Conservation (phyloP, 2,888 invertebrate genomes). For the Coronaproctus castanopsis region DNA sequence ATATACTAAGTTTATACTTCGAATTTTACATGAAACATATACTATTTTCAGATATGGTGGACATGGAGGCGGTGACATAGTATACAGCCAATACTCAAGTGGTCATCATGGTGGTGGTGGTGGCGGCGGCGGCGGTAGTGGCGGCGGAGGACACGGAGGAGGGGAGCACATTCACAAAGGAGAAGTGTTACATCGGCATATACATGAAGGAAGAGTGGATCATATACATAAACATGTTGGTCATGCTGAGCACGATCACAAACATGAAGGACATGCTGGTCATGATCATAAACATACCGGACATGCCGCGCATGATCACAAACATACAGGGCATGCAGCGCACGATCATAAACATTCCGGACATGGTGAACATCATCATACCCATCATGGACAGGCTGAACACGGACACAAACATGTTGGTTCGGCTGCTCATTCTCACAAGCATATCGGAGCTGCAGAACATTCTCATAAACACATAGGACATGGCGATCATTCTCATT, state of each 20-base stretch:
- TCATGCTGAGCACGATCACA: slow-evolving; percentile 21
- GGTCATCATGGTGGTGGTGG: slow-evolving; percentile 9
- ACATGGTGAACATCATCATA: slow-evolving; percentile 28
- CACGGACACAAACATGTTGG: slow-evolving; percentile 30
- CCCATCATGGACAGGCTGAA: slow-evolving; percentile 24
- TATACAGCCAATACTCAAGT: slow-evolving; percentile 10
- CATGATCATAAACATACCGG: slow-evolving; percentile 21
- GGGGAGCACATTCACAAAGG: slow-evolving; percentile 21
- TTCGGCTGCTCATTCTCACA: slow-evolving; percentile 29
- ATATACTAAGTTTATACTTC: no score
- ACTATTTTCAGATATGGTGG: slow-evolving; percentile 12
- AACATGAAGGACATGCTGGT: slow-evolving; percentile 21
- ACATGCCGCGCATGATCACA: slow-evolving; percentile 21
- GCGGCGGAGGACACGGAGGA: slow-evolving; percentile 14
- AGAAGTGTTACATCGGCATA: slow-evolving; percentile 19
- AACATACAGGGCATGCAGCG: slow-evolving; percentile 20
- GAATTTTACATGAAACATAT: no score
- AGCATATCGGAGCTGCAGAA: slow-evolving; percentile 29
- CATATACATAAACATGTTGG: slow-evolving; percentile 21
- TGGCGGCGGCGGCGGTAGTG: slow-evolving; percentile 14
- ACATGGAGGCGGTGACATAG: slow-evolving; percentile 10
- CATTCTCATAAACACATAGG: slow-evolving; percentile 20
- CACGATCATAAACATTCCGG: slow-evolving; percentile 27
- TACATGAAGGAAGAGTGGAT: slow-evolving; percentile 19
- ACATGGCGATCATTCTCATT: slow-evolving; percentile 17